These are phyloP conservation scores for Eriosoma lanigerum DNA, from an alignment of 1,140 invertebrate genomes.

Conservation along the genomic window DNA sequence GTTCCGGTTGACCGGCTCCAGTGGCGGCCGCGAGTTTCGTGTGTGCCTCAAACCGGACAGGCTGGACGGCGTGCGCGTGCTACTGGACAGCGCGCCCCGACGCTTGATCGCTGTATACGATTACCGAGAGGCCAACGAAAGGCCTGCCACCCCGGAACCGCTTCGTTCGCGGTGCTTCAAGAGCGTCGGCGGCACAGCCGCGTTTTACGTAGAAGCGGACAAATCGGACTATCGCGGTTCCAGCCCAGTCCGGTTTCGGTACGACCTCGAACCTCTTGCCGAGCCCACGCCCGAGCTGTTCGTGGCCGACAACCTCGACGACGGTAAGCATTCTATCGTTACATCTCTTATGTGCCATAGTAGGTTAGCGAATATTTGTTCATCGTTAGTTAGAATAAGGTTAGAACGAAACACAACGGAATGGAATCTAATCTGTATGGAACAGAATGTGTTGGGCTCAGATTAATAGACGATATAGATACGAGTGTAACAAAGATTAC, in stretches of 20 bases:
- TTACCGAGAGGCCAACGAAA: neutral
- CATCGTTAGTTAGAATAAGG: no score
- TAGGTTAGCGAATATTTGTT: no score
- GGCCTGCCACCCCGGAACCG: neutral
- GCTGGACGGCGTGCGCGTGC: constrained; percentile 39
- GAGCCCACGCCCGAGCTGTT: constrained; percentile 18
- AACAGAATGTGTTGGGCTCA: no score
- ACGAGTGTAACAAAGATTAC: no score
- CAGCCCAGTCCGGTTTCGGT: constrained; percentile 29
- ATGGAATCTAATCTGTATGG: no score
- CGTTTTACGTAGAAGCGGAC: constrained; percentile 48
- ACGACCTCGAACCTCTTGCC: constrained; percentile 39
- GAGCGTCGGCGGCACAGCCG: constrained; percentile 40
- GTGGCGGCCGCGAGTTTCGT: constrained; percentile 40
- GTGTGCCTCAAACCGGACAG: constrained; percentile 49
- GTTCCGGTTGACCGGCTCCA: constrained; percentile 41
- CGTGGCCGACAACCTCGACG: constrained; percentile 35
- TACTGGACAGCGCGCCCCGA: constrained; percentile 32
- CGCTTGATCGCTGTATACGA: constrained; percentile 42
- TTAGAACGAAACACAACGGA: no score
- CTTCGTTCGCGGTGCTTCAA: constrained; percentile 27
- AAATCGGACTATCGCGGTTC: constrained; percentile 1
- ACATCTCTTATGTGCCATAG: no score
- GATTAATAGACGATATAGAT: no score
- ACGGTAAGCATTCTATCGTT: neutral